Base-by-base conservation (phyloP, 2,113 vertebrate species). In the Syrrhaptes paradoxus region DNA sequence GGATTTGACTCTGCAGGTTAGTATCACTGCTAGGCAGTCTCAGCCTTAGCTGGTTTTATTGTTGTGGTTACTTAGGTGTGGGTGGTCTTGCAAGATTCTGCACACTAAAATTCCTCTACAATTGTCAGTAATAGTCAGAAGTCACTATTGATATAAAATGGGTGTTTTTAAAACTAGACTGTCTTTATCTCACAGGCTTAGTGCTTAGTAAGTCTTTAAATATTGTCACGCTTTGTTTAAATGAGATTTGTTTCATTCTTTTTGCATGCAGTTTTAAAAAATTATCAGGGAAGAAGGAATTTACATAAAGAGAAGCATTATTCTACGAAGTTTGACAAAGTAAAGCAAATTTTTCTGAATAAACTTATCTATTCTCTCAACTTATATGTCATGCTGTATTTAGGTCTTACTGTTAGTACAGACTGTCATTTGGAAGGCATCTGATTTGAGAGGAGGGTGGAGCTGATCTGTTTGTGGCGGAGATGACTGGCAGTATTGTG, bases 381-480 rank as follows among this genome's bases (percentile, higher is more conserved):
- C 10, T 52, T 68, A 31, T 32, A 0, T 36, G 46, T 85, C 36
- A 20, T 22, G 4, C 14, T 74, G 20, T 55, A 4, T 79, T 62
- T 57, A 59, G 28, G 22, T 89, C 4, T 85, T 65, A 41, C 48
- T 63, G 34, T 55, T 72, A 13, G 5, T 76, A 6, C 61, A 73
- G 57, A 25, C 41, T 78, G 38, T 92, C 10, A 3, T 65, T 86
- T 75, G 62, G 67, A 78, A 71, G 36, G 34, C 38, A 41, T 55
- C 79, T 92, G 66, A 46, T 93, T 87, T 72, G 83, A 81, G 57
- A 65, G 43, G 80, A 84, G 88, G 96, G 96, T 89, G 93, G 96
- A 81, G 90, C 52, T 70, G 76, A 45, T 95, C 41, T 94, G 41
- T 85, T 79, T 87, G 88, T 94, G 96, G 65, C 71, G 55, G 43